Evolutionary conservation across 1,140 invertebrate species (phyloP).

Genomic region (Conus ventricosus): DNA sequence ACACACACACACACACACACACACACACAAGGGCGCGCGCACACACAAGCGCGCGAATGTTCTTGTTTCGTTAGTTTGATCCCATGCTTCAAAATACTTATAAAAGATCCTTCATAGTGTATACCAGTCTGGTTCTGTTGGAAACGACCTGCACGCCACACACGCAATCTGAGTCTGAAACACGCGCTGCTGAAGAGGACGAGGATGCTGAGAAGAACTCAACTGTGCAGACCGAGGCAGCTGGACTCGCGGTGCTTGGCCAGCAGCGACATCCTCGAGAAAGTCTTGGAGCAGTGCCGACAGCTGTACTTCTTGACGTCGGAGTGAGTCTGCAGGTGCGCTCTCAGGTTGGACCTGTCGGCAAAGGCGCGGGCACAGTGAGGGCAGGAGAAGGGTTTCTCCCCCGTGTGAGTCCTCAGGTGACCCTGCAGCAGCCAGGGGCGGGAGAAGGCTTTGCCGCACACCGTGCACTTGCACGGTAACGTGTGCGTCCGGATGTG

Average conservation of each 20-base stretch:
- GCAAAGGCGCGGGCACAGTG: slow-evolving; percentile 94
- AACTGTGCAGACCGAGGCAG: not conserved
- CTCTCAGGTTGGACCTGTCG: slow-evolving; percentile 95
- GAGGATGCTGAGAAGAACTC: not conserved
- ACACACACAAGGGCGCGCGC: no score
- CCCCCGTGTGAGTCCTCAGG: slow-evolving; percentile 68
- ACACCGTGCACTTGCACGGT: slow-evolving; percentile 97
- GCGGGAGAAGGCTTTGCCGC: slow-evolving; percentile 79
- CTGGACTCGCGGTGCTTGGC: slow-evolving; percentile 95
- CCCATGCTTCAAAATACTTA: not conserved
- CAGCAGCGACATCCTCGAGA: slow-evolving; percentile 97
- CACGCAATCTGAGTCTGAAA: not conserved
- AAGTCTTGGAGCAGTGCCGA: slow-evolving; percentile 93
- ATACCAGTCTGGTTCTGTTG: not conserved
- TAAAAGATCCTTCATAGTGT: not conserved
- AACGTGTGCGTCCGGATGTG: slow-evolving; percentile 98
- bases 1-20: no score
- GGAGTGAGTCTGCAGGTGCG: slow-evolving; percentile 97
- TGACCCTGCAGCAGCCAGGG: slow-evolving; percentile 69
- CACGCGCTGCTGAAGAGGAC: no score
- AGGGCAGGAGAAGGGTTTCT: slow-evolving; percentile 77
- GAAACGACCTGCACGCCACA: not conserved
- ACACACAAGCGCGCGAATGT: no score
- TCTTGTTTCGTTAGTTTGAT: not conserved
- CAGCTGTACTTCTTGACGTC: slow-evolving; percentile 99